These are phyloP conservation scores for Drosophila leontia DNA, from an alignment of 1,140 invertebrate species.

Conservation along the genomic window DNA sequence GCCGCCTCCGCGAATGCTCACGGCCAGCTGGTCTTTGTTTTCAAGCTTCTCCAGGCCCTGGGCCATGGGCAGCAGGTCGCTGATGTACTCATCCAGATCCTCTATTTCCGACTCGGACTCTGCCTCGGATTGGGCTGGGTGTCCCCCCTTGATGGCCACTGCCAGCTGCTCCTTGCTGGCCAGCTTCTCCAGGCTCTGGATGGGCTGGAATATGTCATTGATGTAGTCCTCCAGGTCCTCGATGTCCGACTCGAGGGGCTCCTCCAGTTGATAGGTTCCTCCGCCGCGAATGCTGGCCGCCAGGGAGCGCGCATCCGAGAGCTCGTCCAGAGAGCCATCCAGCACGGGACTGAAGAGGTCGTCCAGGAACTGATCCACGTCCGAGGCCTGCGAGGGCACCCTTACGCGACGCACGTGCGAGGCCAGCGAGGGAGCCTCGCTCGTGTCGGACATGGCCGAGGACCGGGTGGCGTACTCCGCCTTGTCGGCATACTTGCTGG, in stretches of 20 bases:
- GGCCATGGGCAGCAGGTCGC: slow-evolving; percentile 87
- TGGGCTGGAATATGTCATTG: slow-evolving; percentile 12
- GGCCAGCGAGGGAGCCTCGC: slow-evolving; percentile 95
- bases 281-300: slow-evolving; percentile 98
- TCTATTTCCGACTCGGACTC: slow-evolving; percentile 16
- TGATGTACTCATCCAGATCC: slow-evolving; percentile 89
- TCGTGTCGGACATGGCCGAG: slow-evolving; percentile 97
- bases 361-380: slow-evolving; percentile 98
- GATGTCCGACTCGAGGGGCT: slow-evolving; percentile 15
- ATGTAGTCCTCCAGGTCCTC: slow-evolving; percentile 26
- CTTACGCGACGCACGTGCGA: slow-evolving; percentile 95
- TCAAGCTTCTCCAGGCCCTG: slow-evolving; percentile 87
- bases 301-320: slow-evolving; percentile 95
- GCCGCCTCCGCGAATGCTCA: slow-evolving; percentile 91
- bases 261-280: slow-evolving; percentile 82
- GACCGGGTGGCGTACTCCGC: slow-evolving; percentile 86
- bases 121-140: too few species aligned
- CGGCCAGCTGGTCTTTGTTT: slow-evolving; percentile 85
- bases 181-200: neutral
- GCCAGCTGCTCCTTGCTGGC: slow-evolving; percentile 11
- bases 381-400: slow-evolving; percentile 96
- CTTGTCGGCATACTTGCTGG: slow-evolving; percentile 87
- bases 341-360: slow-evolving; percentile 97
- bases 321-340: slow-evolving; percentile 95
- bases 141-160: slow-evolving; percentile 4